A percentile compares a stretch with the other conserved stretches of the same genome.
Conservation (phyloP, 2,113 vertebrate species). For the Seriola rivoliana region DNA sequence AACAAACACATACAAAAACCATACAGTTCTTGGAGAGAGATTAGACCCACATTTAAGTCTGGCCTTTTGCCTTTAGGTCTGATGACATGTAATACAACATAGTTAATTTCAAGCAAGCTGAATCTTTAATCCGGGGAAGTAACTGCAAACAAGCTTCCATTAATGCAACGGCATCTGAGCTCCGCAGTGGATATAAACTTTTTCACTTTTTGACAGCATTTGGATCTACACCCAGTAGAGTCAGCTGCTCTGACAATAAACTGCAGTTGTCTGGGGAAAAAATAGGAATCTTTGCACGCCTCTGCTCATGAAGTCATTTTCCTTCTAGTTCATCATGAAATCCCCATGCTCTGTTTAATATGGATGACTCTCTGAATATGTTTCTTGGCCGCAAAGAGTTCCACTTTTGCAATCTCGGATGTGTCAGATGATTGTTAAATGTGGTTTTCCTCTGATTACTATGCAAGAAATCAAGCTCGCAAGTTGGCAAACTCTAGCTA, state of each 20-base stretch:
- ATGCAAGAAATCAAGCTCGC: background rate
- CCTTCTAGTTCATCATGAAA: constrained; percentile 1
- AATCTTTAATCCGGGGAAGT: background rate
- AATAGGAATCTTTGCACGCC: background rate
- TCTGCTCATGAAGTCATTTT: background rate
- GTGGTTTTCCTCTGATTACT: background rate
- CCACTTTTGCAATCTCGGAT: background rate
- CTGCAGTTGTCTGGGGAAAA: background rate
- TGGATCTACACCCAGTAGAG: background rate
- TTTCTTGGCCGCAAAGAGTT: background rate
- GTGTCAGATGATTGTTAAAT: background rate
- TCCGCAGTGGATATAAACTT: background rate
- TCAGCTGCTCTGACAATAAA: background rate
- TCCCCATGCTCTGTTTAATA: background rate
- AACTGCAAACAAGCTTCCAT: too few relatives aligned
- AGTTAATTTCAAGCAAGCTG: background rate
- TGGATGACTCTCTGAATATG: background rate
- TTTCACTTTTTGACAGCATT: background rate
- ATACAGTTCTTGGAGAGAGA: background rate
- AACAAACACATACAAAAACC: background rate
- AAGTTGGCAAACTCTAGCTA: background rate
- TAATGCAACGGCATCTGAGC: too few relatives aligned
- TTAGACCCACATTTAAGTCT: background rate
- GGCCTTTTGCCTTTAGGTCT: background rate
- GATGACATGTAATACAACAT: background rate